Base-by-base conservation (phyloP, 2,797 vertebrate species). In the Orestias chungarensis region DNA sequence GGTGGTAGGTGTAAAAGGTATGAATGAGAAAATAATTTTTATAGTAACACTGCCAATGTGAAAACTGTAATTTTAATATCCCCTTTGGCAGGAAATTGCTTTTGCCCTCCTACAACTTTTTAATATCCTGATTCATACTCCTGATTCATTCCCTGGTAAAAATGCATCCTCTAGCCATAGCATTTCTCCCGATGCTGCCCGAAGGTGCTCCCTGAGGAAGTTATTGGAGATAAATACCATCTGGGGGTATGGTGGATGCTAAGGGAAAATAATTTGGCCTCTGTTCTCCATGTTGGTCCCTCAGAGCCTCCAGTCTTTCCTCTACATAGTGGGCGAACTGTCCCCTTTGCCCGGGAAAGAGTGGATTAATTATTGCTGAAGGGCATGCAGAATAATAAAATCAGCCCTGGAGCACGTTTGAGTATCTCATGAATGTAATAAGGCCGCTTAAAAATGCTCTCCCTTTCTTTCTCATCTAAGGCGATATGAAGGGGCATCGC, bases 121-220 rank as follows among this genome's bases (percentile, higher is more conserved):
- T 94, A 93, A 95, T 93, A 91, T 94, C 92, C 84, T 93, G 87
- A 75, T 90, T 93, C 93, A 84, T 81, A 82, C 74, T 81, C 78
- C 77, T n/a, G n/a, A n/a, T n/a, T n/a, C n/a, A n/a, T n/a, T 78
- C 5, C 54, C 55, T 73, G 70, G 75, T 83, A 76, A 88, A n/a
- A 89, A 83, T 31, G 74, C 84, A 88, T 81, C 81, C 50, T 85
- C 79, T 64, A 72, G 70, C 80, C 20, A 3, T 74, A 83, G 77
- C 66, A 47, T 86, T 84, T 76, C 84, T 87, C 69, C 76, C 46
- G 50, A 79, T 5, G 23, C 61, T 73, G 80, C 82, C 88, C 17
- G 54, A 75, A 88, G 80, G 73, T 66, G 84, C 72, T 79, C 80
- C 75, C 66, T 72, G 74, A 47, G 81, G 73, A 89, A 80, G 81